Evolutionary conservation across 1,140 invertebrate species (phyloP).

Genomic region (Drosophila orena): DNA sequence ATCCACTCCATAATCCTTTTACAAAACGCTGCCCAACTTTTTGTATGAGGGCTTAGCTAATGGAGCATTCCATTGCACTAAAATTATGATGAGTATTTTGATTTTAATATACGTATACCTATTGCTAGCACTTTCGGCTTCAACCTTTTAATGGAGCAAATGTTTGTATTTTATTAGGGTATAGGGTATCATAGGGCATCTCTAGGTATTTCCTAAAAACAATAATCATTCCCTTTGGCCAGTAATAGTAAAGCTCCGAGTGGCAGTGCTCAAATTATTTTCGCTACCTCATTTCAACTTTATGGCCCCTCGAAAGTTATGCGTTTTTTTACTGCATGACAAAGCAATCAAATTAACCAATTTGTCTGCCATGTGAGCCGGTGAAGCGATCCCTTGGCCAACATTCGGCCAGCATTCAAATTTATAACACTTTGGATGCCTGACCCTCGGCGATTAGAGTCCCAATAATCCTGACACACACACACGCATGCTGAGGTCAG

Average conservation of each 20-base stretch:
- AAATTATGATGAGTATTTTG: too few relatives aligned
- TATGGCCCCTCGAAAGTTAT: constrained; percentile 20
- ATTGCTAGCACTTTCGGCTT: not conserved
- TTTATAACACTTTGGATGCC: constrained; percentile 47
- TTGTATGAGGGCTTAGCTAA: not conserved
- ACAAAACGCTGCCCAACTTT: too few relatives aligned
- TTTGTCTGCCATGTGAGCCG: constrained; percentile 25
- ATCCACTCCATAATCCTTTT: not conserved
- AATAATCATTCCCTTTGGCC: not conserved
- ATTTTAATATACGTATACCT: not conserved
- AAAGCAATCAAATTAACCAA: constrained; percentile 64
- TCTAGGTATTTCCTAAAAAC: not conserved
- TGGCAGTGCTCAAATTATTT: constrained; percentile 1
- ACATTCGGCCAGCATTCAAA: constrained; percentile 43
- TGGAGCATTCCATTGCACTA: not conserved
- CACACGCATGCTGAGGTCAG: constrained; percentile 33
- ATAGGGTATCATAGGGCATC: constrained; percentile 14
- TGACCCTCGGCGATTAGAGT: constrained; percentile 48
- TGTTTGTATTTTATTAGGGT: not conserved
- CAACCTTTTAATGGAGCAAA: not conserved
- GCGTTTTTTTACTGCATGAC: constrained; percentile 26
- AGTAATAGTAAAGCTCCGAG: not conserved
- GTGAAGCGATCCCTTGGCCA: constrained; percentile 26
- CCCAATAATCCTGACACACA: constrained; percentile 35
- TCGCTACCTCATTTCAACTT: constrained; percentile 10